These are phyloP conservation scores for Cecidostiba fungosa DNA, from an alignment of 2,888 invertebrate genomes.

Conservation along the genomic window DNA sequence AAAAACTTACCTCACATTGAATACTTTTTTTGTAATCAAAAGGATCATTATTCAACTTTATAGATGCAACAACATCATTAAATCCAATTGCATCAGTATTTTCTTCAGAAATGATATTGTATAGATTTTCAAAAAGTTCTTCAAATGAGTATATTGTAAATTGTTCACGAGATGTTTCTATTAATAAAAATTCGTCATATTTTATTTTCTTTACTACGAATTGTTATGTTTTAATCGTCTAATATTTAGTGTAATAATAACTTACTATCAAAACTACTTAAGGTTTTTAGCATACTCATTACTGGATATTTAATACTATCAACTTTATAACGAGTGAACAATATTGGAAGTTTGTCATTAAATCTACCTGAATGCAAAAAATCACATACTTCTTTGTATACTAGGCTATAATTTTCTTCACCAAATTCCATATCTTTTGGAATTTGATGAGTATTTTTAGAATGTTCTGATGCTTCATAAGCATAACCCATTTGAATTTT, in stretches of 20 bases:
- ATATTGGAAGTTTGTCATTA: slow-evolving; percentile 74
- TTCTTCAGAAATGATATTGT: slow-evolving; percentile 67
- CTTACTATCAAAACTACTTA: slow-evolving; percentile 67
- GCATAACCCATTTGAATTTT: slow-evolving; percentile 80
- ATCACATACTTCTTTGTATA: slow-evolving; percentile 78
- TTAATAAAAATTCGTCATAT: neutral
- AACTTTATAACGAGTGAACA: slow-evolving; percentile 77
- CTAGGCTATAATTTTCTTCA: slow-evolving; percentile 72
- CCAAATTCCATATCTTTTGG: slow-evolving; percentile 75
- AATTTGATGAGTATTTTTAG: slow-evolving; percentile 80
- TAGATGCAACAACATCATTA: slow-evolving; percentile 67
- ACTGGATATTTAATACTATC: slow-evolving; percentile 58
- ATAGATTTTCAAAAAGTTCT: slow-evolving; percentile 73
- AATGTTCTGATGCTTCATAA: slow-evolving; percentile 79
- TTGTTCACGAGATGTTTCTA: slow-evolving; percentile 36
- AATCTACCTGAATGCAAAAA: slow-evolving; percentile 75
- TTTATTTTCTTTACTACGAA: neutral
- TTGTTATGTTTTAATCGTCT: neutral
- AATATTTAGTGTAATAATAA: slow-evolving; percentile 27
- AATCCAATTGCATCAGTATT: slow-evolving; percentile 39
- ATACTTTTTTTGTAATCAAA: slow-evolving; percentile 74
- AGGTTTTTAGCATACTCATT: slow-evolving; percentile 66
- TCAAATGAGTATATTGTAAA: slow-evolving; percentile 74
- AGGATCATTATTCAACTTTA: slow-evolving; percentile 77
- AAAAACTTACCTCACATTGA: slow-evolving; percentile 76